phyloP scores from a whole-genome alignment of 2,797 vertebrate species.

The Hipposideros larvatus region DNA sequence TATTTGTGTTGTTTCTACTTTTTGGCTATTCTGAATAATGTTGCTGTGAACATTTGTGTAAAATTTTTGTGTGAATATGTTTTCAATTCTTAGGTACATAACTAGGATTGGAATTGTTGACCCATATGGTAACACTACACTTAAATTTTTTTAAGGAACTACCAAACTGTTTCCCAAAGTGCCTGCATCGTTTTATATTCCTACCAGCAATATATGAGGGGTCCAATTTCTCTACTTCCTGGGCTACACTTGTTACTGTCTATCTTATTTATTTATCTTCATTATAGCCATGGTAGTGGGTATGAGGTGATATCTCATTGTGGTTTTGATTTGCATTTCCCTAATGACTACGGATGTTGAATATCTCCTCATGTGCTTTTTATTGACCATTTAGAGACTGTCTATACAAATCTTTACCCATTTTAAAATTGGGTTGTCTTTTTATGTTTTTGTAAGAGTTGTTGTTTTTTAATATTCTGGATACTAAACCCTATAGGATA shows the following conservation, averaged over 20 bases:
- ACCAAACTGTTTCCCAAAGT: conserved; percentile 4
- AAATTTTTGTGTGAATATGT: background rate
- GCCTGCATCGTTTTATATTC: conserved; percentile 54
- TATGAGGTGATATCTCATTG: background rate
- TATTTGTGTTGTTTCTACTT: conserved; percentile 29
- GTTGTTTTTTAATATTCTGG: background rate
- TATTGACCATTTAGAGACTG: background rate
- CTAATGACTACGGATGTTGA: background rate
- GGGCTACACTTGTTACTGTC: background rate
- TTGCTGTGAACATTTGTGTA: background rate
- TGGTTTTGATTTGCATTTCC: conserved; percentile 19
- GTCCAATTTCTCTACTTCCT: conserved; percentile 16
- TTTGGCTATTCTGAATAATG: background rate
- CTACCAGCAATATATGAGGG: background rate
- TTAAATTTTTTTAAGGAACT: background rate
- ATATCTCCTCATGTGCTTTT: background rate
- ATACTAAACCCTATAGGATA: background rate
- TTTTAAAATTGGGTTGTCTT: conserved; percentile 31
- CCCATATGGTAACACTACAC: background rate
- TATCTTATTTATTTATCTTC: background rate
- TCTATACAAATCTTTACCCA: background rate
- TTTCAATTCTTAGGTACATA: background rate
- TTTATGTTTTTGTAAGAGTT: conserved; percentile 10
- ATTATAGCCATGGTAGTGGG: background rate
- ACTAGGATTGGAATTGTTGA: background rate